phyloP scores from a whole-genome alignment of 1,140 invertebrate species.

The Papilio machaon region DNA sequence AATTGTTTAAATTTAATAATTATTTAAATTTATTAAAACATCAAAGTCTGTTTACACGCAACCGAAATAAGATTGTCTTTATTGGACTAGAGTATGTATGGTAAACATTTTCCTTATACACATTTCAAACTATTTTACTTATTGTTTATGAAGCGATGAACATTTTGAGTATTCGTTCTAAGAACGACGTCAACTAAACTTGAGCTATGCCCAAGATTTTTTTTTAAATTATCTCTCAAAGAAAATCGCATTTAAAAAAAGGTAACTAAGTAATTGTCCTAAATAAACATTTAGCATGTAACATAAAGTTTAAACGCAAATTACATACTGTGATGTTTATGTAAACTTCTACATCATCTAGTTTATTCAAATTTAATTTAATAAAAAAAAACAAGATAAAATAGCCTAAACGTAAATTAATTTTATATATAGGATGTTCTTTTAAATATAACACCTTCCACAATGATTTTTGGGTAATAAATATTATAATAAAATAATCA shows the following conservation, averaged over 20 bases:
- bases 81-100: constrained; percentile 75
- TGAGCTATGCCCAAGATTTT: constrained; percentile 9
- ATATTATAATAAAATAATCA: neutral
- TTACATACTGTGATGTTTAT: constrained; percentile 21
- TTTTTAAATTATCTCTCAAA: neutral
- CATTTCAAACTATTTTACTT: constrained; percentile 9
- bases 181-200: constrained; percentile 48
- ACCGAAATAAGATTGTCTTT: constrained; percentile 65
- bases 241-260: constrained; percentile 3
- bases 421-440: constrained; percentile 20
- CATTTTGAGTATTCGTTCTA: constrained; percentile 60
- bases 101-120: constrained; percentile 70
- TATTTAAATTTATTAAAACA: constrained; percentile 48
- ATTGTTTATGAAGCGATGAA: constrained; percentile 12
- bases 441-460: constrained; percentile 18
- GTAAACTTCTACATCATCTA: constrained; percentile 8
- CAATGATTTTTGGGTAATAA: neutral
- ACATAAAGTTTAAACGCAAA: constrained; percentile 5
- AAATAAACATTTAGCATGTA: constrained; percentile 37
- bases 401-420: constrained; percentile 26
- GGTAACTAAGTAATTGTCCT: constrained; percentile 37
- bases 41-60: constrained; percentile 52
- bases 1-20: constrained; percentile 54
- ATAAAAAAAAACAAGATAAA: constrained; percentile 16
- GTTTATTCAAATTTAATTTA: neutral